phyloP scores from a whole-genome alignment of 2,113 vertebrate genomes.

The Coptodon bakossiorum region DNA sequence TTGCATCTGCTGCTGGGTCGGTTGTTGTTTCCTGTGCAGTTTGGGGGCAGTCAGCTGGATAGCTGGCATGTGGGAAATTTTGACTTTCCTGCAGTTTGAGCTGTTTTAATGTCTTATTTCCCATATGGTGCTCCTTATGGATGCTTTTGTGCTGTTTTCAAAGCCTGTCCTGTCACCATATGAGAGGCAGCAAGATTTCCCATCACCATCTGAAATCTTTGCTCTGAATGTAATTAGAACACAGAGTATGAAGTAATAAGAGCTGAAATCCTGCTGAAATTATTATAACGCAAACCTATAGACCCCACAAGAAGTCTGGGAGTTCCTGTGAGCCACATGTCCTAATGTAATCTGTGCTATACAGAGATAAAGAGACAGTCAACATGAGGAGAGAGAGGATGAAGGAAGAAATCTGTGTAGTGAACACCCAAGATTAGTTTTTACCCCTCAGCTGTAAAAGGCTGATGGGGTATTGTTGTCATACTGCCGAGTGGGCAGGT shows the following conservation, averaged over 20 bases:
- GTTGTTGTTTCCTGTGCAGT: background rate
- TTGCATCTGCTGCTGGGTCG: background rate
- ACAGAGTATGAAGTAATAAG: background rate
- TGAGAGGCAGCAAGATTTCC: background rate
- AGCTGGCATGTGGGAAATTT: background rate
- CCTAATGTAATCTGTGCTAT: background rate
- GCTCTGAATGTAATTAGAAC: background rate
- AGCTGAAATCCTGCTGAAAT: background rate
- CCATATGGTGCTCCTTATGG: background rate
- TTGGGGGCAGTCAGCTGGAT: background rate
- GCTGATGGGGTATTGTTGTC: background rate
- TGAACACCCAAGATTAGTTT: background rate
- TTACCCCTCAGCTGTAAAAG: background rate
- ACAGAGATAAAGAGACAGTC: background rate
- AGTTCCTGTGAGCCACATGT: constrained; percentile 37
- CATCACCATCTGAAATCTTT: background rate
- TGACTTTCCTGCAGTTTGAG: background rate
- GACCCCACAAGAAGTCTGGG: constrained; percentile 21
- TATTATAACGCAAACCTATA: constrained; percentile 2
- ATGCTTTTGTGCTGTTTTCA: background rate
- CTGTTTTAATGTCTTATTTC: background rate
- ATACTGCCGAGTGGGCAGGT: background rate
- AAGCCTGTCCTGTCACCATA: background rate
- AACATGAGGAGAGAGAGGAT: background rate
- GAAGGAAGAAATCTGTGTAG: background rate